These are phyloP conservation scores for Asteroscopus sphinx DNA, from an alignment of 2,888 invertebrate species.

Conservation along the genomic window DNA sequence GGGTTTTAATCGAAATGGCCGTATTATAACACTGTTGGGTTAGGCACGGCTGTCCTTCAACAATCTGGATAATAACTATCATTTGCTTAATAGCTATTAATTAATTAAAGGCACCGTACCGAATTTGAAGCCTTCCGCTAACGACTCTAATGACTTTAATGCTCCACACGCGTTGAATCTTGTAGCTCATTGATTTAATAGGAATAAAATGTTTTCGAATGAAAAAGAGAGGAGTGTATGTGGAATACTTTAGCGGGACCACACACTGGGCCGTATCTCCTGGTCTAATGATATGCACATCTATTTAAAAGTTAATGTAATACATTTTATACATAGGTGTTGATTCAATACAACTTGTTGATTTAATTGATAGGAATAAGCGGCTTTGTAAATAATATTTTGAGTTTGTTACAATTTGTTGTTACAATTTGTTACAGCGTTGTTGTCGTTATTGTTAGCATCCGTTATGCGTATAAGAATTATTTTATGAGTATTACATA, in stretches of 20 bases:
- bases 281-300: slow-evolving; percentile 88
- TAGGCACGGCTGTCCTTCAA: slow-evolving; percentile 62
- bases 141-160: slow-evolving; percentile 80
- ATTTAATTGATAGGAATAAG: slow-evolving; percentile 51
- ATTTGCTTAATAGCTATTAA: slow-evolving; percentile 81
- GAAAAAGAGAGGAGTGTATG: slow-evolving; percentile 71
- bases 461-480: slow-evolving; percentile 12
- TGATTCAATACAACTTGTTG: slow-evolving; percentile 55
- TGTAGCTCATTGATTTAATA: slow-evolving; percentile 81
- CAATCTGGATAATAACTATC: slow-evolving; percentile 75
- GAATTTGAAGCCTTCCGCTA: slow-evolving; percentile 78
- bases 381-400: slow-evolving; percentile 30
- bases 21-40: slow-evolving; percentile 59
- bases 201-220: slow-evolving; percentile 73
- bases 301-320: slow-evolving; percentile 80
- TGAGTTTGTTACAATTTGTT: slow-evolving; percentile 12
- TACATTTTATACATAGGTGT: slow-evolving; percentile 62
- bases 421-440: slow-evolving; percentile 20
- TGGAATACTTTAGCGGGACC: slow-evolving; percentile 79
- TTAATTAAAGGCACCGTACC: slow-evolving; percentile 80
- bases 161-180: slow-evolving; percentile 74
- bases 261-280: slow-evolving; percentile 82
- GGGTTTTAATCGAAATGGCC: slow-evolving; percentile 44
- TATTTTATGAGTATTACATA: background rate
- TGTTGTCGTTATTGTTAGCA: slow-evolving; percentile 19